Conservation (phyloP, 2,888 invertebrate species). For the Arge pagana region DNA sequence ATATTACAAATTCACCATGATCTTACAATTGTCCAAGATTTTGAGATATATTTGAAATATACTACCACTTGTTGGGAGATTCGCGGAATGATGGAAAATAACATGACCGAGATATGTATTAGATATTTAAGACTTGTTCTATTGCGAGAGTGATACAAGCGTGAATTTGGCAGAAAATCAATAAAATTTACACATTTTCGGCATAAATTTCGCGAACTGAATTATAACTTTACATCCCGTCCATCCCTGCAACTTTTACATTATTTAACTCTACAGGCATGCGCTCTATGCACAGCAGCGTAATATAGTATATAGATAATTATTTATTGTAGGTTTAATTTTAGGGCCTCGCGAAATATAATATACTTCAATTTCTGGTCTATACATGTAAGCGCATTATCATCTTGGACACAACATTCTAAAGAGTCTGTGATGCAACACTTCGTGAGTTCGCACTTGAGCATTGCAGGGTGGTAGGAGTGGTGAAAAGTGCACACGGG, state of each 20-base stretch:
- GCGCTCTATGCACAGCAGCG: slow-evolving; percentile 49
- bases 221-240: slow-evolving; percentile 37
- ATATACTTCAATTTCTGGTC: slow-evolving; percentile 41
- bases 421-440: slow-evolving; percentile 42
- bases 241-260: slow-evolving; percentile 46
- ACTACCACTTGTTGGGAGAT: not conserved
- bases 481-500: slow-evolving; percentile 27
- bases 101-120: not conserved
- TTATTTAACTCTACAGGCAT: slow-evolving; percentile 35
- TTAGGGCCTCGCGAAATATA: slow-evolving; percentile 41
- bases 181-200: slow-evolving; percentile 1
- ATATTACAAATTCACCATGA: slow-evolving; percentile 10
- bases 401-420: slow-evolving; percentile 51
- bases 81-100: not conserved
- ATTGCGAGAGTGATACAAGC: slow-evolving; percentile 1
- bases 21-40: slow-evolving; percentile 1
- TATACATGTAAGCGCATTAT: slow-evolving; percentile 55
- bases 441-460: slow-evolving; percentile 20
- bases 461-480: slow-evolving; percentile 28
- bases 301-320: slow-evolving; percentile 50
- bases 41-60: not conserved
- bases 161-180: not conserved
- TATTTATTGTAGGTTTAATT: slow-evolving; percentile 39
- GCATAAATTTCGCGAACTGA: slow-evolving; percentile 24
- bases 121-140: not conserved